phyloP scores from a whole-genome alignment of 2,888 invertebrate genomes.

The Caenorhabditis becei region DNA sequence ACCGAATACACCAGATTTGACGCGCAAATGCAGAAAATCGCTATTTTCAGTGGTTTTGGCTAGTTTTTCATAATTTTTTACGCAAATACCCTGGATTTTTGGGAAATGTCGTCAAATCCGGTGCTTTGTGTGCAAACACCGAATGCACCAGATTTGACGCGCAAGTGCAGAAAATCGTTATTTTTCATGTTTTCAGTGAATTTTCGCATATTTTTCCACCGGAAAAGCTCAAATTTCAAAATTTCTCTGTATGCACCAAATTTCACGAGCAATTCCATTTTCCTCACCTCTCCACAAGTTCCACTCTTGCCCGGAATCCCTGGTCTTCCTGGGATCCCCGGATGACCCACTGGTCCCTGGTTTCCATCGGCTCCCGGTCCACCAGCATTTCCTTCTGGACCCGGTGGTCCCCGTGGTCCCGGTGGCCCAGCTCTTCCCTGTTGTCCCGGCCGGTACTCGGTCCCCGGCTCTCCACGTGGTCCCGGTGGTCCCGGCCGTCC shows the following conservation, averaged over 20 bases:
- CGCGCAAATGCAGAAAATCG: too few species aligned
- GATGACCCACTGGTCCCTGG: constrained; percentile 63
- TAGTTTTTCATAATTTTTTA: neutral
- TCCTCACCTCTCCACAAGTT: constrained; percentile 58
- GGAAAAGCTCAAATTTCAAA: neutral
- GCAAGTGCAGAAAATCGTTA: neutral
- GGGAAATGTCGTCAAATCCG: too few species aligned
- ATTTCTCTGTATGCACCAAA: too few species aligned
- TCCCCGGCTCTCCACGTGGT: constrained; percentile 67
- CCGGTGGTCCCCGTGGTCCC: constrained; percentile 71
- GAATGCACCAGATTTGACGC: too few species aligned
- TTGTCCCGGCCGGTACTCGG: constrained; percentile 65
- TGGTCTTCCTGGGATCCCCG: constrained; percentile 67
- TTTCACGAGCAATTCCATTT: too few species aligned
- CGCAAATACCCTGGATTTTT: neutral
- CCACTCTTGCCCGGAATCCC: constrained; percentile 69
- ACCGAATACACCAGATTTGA: too few species aligned
- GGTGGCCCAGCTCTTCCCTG: constrained; percentile 64
- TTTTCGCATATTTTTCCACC: too few species aligned
- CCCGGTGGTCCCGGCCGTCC: constrained; percentile 69
- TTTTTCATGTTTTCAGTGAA: too few species aligned
- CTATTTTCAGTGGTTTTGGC: neutral
- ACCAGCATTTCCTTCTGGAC: constrained; percentile 65
- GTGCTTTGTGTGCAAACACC: too few species aligned
- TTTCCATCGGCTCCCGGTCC: constrained; percentile 64